A percentile compares a stretch with the other conserved stretches of the same genome.
Evolutionary conservation across 2,888 invertebrate species (phyloP).

Genomic region (Dugesia japonica): DNA sequence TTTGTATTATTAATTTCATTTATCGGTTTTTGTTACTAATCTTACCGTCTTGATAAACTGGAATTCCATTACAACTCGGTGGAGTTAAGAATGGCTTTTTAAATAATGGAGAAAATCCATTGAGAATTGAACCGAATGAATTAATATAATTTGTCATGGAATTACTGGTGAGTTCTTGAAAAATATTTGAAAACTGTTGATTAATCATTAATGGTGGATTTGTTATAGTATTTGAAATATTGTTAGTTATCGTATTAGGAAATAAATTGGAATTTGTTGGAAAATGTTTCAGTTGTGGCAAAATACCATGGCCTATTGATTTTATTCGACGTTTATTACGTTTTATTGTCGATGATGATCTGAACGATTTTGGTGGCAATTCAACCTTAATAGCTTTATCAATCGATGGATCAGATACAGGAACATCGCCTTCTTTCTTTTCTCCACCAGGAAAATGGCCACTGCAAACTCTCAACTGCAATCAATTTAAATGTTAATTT

Average conservation of each 20-base stretch:
- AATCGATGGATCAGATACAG: conserved; percentile 46
- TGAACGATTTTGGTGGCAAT: conserved; percentile 40
- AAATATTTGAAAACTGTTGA: neutral
- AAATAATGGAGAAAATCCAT: conserved; percentile 14
- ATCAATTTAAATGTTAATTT: neutral
- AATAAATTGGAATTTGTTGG: conserved; percentile 3
- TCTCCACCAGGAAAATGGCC: conserved; percentile 48
- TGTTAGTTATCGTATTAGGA: neutral
- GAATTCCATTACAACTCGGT: conserved; percentile 3
- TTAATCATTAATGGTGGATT: neutral
- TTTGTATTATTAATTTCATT: too few species aligned
- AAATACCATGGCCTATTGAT: neutral
- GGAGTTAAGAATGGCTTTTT: conserved; percentile 12
- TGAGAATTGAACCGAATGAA: neutral
- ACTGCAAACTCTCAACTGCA: conserved; percentile 47
- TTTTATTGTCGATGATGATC: neutral
- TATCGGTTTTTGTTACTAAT: conserved; percentile 13
- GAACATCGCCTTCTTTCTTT: conserved; percentile 47
- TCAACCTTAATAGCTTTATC: conserved; percentile 44
- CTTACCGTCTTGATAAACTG: conserved; percentile 9
- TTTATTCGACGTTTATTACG: conserved; percentile 7
- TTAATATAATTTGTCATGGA: neutral
- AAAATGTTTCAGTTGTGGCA: conserved; percentile 6
- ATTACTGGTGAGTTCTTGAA: neutral
- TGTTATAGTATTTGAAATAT: neutral